phyloP scores from a whole-genome alignment of 2,888 invertebrate species.

The Amphimallon solstitiale region DNA sequence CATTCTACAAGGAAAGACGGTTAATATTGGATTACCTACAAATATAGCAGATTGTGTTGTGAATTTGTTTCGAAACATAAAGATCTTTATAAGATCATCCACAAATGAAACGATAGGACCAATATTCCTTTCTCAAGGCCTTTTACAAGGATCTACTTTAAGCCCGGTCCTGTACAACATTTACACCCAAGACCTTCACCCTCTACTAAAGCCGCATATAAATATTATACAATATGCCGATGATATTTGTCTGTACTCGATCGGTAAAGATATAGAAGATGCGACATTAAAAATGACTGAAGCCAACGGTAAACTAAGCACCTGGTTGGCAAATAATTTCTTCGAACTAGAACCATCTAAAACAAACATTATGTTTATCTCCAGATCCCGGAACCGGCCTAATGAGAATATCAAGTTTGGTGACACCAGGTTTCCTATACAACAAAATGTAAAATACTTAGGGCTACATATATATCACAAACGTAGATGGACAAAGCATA shows the following conservation, averaged over 20 bases:
- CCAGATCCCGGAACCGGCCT: not conserved
- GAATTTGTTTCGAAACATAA: not conserved
- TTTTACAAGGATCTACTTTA: not conserved
- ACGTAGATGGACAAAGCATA: not conserved
- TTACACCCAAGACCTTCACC: not conserved
- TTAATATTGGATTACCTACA: not conserved
- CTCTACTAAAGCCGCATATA: not conserved
- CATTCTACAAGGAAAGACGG: not conserved
- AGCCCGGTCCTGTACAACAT: not conserved
- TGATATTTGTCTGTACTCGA: not conserved
- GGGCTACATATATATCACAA: not conserved
- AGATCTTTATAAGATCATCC: not conserved
- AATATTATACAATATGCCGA: conserved; percentile 1
- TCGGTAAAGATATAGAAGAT: not conserved
- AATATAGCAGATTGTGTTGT: not conserved
- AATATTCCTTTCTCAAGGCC: not conserved
- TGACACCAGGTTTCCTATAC: not conserved
- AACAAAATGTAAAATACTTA: not conserved
- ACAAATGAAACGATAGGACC: not conserved
- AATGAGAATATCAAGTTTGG: not conserved
- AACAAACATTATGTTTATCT: not conserved
- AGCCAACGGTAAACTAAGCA: too few relatives aligned
- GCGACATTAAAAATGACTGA: not conserved
- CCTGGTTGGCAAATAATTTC: not conserved
- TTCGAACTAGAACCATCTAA: not conserved